Evolutionary conservation across 2,797 vertebrate genomes (phyloP).

Genomic region (Cirrhinus mrigala): DNA sequence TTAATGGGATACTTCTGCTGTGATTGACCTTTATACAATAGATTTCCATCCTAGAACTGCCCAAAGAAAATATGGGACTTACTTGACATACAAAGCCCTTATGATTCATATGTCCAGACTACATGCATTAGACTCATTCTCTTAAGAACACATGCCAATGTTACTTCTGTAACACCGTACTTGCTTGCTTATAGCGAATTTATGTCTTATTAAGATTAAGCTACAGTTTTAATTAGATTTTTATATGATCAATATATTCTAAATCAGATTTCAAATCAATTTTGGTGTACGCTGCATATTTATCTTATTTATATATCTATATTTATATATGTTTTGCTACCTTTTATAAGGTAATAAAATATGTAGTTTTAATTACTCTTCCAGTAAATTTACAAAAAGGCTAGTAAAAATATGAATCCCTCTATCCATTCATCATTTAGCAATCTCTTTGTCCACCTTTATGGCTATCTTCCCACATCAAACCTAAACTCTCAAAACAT

Average conservation of each 20-base stretch:
- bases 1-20: slow-evolving; percentile 19
- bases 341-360: slow-evolving; percentile 61
- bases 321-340: slow-evolving; percentile 51
- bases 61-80: slow-evolving; percentile 35
- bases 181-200: slow-evolving; percentile 28
- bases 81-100: slow-evolving; percentile 62
- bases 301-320: slow-evolving; percentile 53
- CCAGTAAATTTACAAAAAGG: slow-evolving; percentile 23
- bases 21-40: slow-evolving; percentile 35
- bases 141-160: slow-evolving; percentile 56
- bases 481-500: slow-evolving; percentile 24
- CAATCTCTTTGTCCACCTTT: slow-evolving; percentile 9
- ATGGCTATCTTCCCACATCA: slow-evolving; percentile 40
- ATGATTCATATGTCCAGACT: slow-evolving; percentile 53
- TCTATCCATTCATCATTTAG: slow-evolving; percentile 11
- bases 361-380: slow-evolving; percentile 48
- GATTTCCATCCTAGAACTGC: slow-evolving; percentile 23
- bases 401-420: slow-evolving; percentile 36
- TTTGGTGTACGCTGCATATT: slow-evolving; percentile 53
- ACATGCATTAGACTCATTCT: slow-evolving; percentile 64
- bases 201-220: slow-evolving; percentile 13
- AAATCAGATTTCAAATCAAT: slow-evolving; percentile 15
- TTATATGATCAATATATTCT: slow-evolving; percentile 24
- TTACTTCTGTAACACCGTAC: slow-evolving; percentile 44
- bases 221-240: slow-evolving; percentile 14